phyloP scores from a whole-genome alignment of 2,797 vertebrate genomes.

The Luscinia megarhynchos region DNA sequence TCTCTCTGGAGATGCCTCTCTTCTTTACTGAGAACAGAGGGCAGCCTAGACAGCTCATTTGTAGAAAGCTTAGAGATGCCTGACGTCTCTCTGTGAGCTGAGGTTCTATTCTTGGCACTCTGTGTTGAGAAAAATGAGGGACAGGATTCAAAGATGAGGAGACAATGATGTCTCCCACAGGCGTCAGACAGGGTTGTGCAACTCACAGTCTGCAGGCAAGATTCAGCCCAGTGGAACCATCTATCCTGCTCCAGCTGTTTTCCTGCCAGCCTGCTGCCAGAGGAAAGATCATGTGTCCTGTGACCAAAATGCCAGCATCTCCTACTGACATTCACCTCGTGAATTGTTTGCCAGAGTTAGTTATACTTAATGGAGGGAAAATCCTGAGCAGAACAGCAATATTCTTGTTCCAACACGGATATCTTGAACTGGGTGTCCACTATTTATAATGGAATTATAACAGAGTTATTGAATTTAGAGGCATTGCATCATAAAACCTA shows the following conservation, averaged over 20 bases:
- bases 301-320: neutral
- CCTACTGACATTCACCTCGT: neutral
- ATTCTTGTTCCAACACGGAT: neutral
- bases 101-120: neutral
- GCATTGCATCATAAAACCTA: neutral
- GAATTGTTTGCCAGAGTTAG: neutral
- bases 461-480: neutral
- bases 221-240: neutral
- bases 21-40: neutral
- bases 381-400: neutral
- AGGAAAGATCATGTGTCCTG: neutral
- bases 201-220: neutral
- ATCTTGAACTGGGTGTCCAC: neutral
- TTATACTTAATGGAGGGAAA: neutral
- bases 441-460: neutral
- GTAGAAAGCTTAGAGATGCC: neutral
- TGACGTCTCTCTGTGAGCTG: neutral
- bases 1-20: neutral
- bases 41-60: neutral
- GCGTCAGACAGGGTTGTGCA: neutral
- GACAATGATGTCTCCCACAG: neutral
- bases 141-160: neutral
- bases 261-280: neutral
- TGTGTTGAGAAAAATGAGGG: neutral
- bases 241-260: neutral